Evolutionary conservation across 1,140 invertebrate species (phyloP), one percentile per base, ranked within the genome.

Genomic region (Drosophila chauvacae): DNA sequence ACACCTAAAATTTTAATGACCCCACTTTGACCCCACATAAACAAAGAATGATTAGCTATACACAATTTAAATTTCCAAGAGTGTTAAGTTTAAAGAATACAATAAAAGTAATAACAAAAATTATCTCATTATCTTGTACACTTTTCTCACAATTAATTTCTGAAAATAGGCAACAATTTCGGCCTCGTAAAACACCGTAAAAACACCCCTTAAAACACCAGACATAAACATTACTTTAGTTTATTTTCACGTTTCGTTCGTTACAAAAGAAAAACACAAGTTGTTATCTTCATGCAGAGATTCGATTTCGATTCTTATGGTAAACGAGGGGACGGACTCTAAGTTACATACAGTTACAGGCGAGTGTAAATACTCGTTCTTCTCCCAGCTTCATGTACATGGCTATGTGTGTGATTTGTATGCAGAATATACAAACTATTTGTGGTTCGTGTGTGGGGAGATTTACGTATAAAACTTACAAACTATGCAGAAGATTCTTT

Each of bases 401-500:
- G 69, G 69, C 66, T 72, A 45, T 23, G 23, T 44, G 47, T 70
- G 63, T 42, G 65, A 63, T 51, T 42, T 72, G 42, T 41, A 18
- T 47, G 33, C 18, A 48, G 18, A 47, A 30, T 39, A 37, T 77
- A 77, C 44, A 61, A 77, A 64, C 41, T 77, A 77, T 56, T 55
- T 77, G 64, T 77, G 57, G 35, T 70, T 58, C n/a, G 63, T 44
- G 44, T 50, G 16, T 18, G 47, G 11, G 39, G 13, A 4, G 53
- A 20, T 9, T 62, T 71, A 78, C 65, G 76, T 88, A 83, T 68
- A 73, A 83, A 88, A 71, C 84, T 88, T 87, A 88, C 23, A 71
- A 6, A 65, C 84, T 84, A 88, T 58, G 33, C 78, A 23, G 23
- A 23, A 88, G 85, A 84, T 84, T 88, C 77, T 75, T 87, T 39